Base-by-base conservation (phyloP, 1,140 invertebrate genomes). In the Drosophila kanapiae region DNA sequence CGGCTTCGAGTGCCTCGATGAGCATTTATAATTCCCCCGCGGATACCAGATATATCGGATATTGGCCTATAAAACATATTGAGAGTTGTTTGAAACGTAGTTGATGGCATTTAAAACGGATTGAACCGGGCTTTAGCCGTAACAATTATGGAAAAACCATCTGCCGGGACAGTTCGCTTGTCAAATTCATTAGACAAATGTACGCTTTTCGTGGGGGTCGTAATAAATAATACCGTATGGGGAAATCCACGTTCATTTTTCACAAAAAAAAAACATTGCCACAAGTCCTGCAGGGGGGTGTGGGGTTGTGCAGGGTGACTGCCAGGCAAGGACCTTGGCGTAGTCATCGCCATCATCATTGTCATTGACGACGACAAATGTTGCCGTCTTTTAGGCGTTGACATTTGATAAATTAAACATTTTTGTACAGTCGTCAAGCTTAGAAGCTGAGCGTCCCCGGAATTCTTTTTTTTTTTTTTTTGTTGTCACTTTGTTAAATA, bases 341-440 rank as follows among this genome's bases (percentile, higher is more conserved):
- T 57, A 75, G 80, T 74, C 83, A 80, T 86, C 82, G 78, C 85
- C 82, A 88, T 87, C 83, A 86, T 79, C 83, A 88, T 87, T 87
- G 83, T 87, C 84, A 87, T 87, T 87, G 83, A 87, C 83, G 84
- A 87, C 83, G 84, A 87, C 83, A 87, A 87, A 87, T 87, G 83
- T 88, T 87, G 84, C 84, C 83, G 84, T 85, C 83, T 87, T 83
- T 87, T 88, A 88, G 83, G 83, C 83, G 83, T 88, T 87, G 83
- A 87, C 83, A 87, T 88, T 87, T 87, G 83, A 87, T 87, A 87
- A 87, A 87, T 87, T 87, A 87, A 87, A 87, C 84, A 87, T 87
- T 87, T 88, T 88, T 88, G 83, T 71, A 70, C 69, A 61, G 61
- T 59, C 57, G 53, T 60, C 54, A 43, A 59, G 60, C 65, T 79